phyloP scores from a whole-genome alignment of 2,888 invertebrate species.

The Scelioninae gen. 2 region DNA sequence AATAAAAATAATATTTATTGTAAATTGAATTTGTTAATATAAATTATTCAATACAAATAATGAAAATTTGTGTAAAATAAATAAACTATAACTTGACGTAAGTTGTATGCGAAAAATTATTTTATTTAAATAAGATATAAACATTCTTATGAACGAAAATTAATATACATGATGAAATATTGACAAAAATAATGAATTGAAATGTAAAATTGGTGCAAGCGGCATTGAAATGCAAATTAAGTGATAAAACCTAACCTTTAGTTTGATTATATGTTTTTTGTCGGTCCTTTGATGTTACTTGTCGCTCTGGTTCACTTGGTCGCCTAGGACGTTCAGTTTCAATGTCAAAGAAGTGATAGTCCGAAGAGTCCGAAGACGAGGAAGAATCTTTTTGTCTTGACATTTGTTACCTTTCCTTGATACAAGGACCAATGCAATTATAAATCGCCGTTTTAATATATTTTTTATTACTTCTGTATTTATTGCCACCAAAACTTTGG shows the following conservation, averaged over 20 bases:
- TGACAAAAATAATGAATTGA: background rate
- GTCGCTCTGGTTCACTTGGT: slow-evolving; percentile 50
- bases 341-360: no score
- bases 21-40: no score
- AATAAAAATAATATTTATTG: no score
- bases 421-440: slow-evolving; percentile 28
- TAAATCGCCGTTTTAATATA: slow-evolving; percentile 26
- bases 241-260: slow-evolving; percentile 47
- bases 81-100: no score
- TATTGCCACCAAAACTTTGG: no score
- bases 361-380: slow-evolving; percentile 65
- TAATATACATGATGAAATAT: no score
- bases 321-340: slow-evolving; percentile 57
- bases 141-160: no score
- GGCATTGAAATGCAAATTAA: slow-evolving; percentile 31
- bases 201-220: no score
- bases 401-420: slow-evolving; percentile 26
- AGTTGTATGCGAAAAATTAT: no score
- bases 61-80: no score
- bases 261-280: slow-evolving; percentile 34
- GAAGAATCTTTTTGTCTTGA: slow-evolving; percentile 61
- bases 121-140: no score
- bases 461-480: slow-evolving; percentile 41
- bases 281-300: slow-evolving; percentile 49
- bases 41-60: no score